Conservation (phyloP, 2,797 vertebrate species). For the Tenualosa thibaudeaui region DNA sequence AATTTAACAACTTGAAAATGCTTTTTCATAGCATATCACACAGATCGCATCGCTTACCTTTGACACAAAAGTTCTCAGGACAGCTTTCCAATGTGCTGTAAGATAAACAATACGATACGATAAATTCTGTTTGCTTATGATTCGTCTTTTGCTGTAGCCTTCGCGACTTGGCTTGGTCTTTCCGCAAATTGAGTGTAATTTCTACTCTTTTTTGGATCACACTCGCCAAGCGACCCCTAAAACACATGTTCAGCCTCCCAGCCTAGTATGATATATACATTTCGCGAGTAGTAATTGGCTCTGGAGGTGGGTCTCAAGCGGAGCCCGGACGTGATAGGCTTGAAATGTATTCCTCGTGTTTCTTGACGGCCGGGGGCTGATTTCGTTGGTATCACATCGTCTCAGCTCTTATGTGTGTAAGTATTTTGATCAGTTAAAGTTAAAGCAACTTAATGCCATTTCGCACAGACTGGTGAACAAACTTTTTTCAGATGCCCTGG, state of each 20-base stretch:
- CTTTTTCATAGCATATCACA: not conserved
- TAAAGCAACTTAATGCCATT: not conserved
- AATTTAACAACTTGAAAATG: not conserved
- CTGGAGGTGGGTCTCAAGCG: conserved; percentile 68
- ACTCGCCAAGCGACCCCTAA: conserved; percentile 45
- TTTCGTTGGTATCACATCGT: not conserved
- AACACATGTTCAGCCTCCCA: conserved; percentile 62
- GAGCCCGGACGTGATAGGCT: conserved; percentile 68
- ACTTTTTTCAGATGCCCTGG: not conserved
- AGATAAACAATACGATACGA: conserved; percentile 30
- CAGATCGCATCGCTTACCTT: conserved; percentile 13
- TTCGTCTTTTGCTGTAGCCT: not conserved
- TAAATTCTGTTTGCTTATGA: not conserved
- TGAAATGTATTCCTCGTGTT: conserved; percentile 39
- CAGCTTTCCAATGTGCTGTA: conserved; percentile 17
- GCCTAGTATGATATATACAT: conserved; percentile 73
- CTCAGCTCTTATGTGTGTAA: not conserved
- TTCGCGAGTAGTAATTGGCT: conserved; percentile 62
- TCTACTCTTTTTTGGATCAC: conserved; percentile 47
- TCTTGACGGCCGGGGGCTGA: conserved; percentile 11
- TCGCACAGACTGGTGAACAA: not conserved
- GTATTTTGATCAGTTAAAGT: not conserved
- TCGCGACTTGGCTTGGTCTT: not conserved
- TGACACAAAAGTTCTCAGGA: conserved; percentile 14
- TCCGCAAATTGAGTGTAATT: not conserved